Conservation (phyloP, 1,140 invertebrate species). For the Bursaphelenchus mucronatus region DNA sequence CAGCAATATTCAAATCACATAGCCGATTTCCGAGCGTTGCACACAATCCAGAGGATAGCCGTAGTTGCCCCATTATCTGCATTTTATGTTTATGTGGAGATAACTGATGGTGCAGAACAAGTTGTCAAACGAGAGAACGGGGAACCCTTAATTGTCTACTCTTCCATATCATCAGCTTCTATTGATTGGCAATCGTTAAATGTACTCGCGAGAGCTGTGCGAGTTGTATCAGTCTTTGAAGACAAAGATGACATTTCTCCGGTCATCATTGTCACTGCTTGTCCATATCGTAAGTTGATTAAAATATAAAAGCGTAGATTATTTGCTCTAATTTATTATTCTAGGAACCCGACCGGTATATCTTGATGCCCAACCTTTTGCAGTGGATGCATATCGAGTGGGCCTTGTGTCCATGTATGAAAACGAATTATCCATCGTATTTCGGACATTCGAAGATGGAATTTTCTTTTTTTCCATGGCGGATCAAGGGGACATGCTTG, state of each 20-base stretch:
- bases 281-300: slow-evolving; percentile 32
- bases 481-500: slow-evolving; percentile 54
- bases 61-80: slow-evolving; percentile 22
- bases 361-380: slow-evolving; percentile 46
- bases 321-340: slow-evolving; percentile 21
- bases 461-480: slow-evolving; percentile 59
- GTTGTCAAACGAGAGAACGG: slow-evolving; percentile 25
- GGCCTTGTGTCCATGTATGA: slow-evolving; percentile 57
- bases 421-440: slow-evolving; percentile 53
- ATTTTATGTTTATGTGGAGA: slow-evolving; percentile 19
- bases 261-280: slow-evolving; percentile 45
- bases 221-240: slow-evolving; percentile 38
- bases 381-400: slow-evolving; percentile 39
- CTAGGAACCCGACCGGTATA: slow-evolving; percentile 41
- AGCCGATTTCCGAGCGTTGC: slow-evolving; percentile 40
- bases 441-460: slow-evolving; percentile 57
- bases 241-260: slow-evolving; percentile 30
- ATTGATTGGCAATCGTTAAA: slow-evolving; percentile 45
- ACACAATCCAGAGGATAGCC: slow-evolving; percentile 41
- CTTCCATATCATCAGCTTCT: slow-evolving; percentile 41
- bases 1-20: slow-evolving; percentile 45
- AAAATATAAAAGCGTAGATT: slow-evolving; percentile 1
- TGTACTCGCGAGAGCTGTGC: slow-evolving; percentile 30
- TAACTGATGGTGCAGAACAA: slow-evolving; percentile 28
- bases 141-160: slow-evolving; percentile 39